Evolutionary conservation across 2,797 vertebrate genomes (phyloP), one percentile per base, ranked within the genome.

Genomic region (Malurus leucopterus): DNA sequence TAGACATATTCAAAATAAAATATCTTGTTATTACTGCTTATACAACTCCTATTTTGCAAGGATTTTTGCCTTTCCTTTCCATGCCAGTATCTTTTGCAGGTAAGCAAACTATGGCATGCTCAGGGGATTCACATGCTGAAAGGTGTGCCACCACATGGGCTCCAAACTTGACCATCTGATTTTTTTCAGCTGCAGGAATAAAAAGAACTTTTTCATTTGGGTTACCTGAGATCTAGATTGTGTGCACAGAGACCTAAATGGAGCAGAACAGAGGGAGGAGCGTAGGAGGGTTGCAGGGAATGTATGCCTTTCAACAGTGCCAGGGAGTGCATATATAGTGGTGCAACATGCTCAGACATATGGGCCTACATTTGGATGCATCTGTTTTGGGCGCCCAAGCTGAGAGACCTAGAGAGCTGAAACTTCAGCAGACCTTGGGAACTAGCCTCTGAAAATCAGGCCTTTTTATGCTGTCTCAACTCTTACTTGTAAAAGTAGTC

Each of bases 291-390:
- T 67, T 90, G 77, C 82, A 92, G 91, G 63, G 89, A 95, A 95
- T 93, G 89, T 95, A 89, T 94, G 93, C 76, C 77, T 93, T 90
- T 94, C 90, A 93, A 70, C 87, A 92, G 90, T 88, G 95, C 94
- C 93, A 95, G 71, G 50, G 89, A 95, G 85, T 91, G 94, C 92
- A 95, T 95, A 95, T 95, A 95, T 95, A 95, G 94, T 95, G 95
- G 90, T 77, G 71, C 94, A 95, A 95, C 95, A 95, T 95, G 95
- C 94, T 95, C 94, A 92, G 71, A 88, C 95, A 95, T 95, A 95
- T 95, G 95, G 94, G 87, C 71, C 85, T 95, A 57, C 92, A 82
- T 95, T 95, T 89, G 94, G 70, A 68, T 92, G 94, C 80, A 86
- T 94, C 93, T 92, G 90, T 88, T 95, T 95, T 91, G 85, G 90